Evolutionary conservation across 2,888 invertebrate genomes (phyloP).

Genomic region (Poecilobothrus nobilitatus): DNA sequence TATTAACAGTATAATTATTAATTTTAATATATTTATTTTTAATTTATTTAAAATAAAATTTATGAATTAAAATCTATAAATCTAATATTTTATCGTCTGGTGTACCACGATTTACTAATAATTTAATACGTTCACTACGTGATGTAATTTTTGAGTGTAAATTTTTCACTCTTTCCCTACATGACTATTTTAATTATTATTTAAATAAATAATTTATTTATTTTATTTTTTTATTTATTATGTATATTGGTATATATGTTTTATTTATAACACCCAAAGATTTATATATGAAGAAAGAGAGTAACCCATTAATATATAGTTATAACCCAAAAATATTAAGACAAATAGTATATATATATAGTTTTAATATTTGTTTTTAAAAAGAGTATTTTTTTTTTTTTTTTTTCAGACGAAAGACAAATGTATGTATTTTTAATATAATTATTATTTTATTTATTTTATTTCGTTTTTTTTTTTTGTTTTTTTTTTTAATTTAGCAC

Average conservation of each 20-base stretch:
- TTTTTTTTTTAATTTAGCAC: neutral
- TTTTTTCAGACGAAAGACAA: neutral
- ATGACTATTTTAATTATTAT: slow-evolving; percentile 51
- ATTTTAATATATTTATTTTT: slow-evolving; percentile 20
- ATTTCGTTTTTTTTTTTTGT: neutral
- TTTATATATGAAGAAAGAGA: neutral
- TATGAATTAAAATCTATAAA: slow-evolving; percentile 44
- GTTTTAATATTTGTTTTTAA: too few species aligned
- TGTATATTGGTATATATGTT: slow-evolving; percentile 2
- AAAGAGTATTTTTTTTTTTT: too few species aligned
- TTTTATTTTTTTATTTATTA: slow-evolving; percentile 8
- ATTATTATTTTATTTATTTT: neutral
- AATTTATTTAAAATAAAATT: slow-evolving; percentile 9
- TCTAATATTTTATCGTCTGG: slow-evolving; percentile 69
- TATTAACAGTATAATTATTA: slow-evolving; percentile 4
- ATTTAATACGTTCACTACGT: slow-evolving; percentile 79
- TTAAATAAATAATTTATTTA: slow-evolving; percentile 19
- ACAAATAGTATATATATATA: neutral
- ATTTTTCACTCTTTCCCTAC: slow-evolving; percentile 75
- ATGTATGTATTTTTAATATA: neutral
- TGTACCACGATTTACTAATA: slow-evolving; percentile 76
- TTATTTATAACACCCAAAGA: slow-evolving; percentile 7
- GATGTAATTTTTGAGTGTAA: slow-evolving; percentile 82
- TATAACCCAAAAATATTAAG: neutral
- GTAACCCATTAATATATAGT: too few species aligned